Evolutionary conservation across 1,140 invertebrate species (phyloP).

Genomic region (Pseudomyrmex pallidus): DNA sequence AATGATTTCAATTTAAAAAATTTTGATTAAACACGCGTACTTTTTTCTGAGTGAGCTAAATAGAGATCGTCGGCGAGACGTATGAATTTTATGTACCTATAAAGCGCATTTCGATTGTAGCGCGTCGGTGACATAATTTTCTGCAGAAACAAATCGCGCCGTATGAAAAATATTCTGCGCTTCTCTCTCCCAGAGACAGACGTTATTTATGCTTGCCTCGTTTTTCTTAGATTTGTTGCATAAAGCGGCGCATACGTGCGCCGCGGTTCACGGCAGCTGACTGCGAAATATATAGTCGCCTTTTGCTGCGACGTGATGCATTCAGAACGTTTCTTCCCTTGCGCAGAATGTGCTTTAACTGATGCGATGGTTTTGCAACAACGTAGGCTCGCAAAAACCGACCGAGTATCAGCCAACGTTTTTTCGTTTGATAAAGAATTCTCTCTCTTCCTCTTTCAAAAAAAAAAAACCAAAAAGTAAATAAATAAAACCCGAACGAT

Average conservation of each 20-base stretch:
- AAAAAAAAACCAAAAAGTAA: too few relatives aligned
- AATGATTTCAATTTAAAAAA: too few relatives aligned
- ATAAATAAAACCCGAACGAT: too few relatives aligned
- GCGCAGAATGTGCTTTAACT: background rate
- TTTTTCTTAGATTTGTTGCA: constrained; percentile 6
- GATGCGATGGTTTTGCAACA: background rate
- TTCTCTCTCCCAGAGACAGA: background rate
- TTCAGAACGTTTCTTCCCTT: background rate
- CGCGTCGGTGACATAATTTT: too few relatives aligned
- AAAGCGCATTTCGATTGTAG: too few relatives aligned
- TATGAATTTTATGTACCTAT: too few relatives aligned
- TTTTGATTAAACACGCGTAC: too few relatives aligned
- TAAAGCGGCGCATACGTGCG: background rate
- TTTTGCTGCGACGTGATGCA: background rate
- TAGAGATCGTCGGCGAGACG: background rate
- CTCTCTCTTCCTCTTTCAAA: too few relatives aligned
- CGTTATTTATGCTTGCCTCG: constrained; percentile 17
- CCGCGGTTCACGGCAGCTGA: background rate
- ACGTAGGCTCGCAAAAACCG: background rate
- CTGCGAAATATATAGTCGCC: too few relatives aligned
- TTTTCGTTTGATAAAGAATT: background rate
- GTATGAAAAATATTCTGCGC: background rate
- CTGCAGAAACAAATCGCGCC: background rate
- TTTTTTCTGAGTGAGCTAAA: background rate
- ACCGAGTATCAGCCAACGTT: background rate